Percentiles rank a stretch among this genome's conserved stretches.
Evolutionary conservation across 2,113 vertebrate genomes (phyloP).

Genomic region (Bos taurus): DNA sequence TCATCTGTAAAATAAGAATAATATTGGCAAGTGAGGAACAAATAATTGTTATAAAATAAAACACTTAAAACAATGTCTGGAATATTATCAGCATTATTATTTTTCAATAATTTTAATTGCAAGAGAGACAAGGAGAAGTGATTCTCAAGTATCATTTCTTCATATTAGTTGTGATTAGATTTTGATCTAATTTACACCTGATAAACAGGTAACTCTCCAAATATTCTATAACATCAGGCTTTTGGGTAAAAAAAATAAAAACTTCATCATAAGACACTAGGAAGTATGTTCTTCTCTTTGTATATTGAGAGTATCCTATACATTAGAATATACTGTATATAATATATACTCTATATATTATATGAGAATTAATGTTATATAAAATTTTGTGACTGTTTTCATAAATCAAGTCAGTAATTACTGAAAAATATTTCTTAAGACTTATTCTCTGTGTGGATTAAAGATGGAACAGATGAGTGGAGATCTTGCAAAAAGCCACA

Average conservation of each 20-base stretch:
- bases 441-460: not conserved
- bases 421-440: not conserved
- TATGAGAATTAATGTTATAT: not conserved
- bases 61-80: not conserved
- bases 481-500: not conserved
- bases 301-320: not conserved
- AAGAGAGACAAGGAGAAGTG: not conserved
- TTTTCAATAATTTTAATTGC: not conserved
- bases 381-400: not conserved
- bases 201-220: not conserved
- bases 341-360: not conserved
- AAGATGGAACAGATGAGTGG: accelerated
- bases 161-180: accelerated
- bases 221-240: not conserved
- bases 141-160: not conserved
- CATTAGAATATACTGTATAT: not conserved
- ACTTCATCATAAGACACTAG: not conserved
- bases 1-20: not conserved
- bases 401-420: not conserved
- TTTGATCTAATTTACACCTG: not conserved
- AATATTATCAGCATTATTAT: not conserved
- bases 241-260: not conserved
- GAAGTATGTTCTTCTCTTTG: not conserved
- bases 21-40: not conserved
- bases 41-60: not conserved